Percentiles rank a stretch among this genome's conserved stretches.
These are phyloP conservation scores for Caenorhabditis wallacei DNA, from an alignment of 2,888 invertebrate species.

Conservation along the genomic window DNA sequence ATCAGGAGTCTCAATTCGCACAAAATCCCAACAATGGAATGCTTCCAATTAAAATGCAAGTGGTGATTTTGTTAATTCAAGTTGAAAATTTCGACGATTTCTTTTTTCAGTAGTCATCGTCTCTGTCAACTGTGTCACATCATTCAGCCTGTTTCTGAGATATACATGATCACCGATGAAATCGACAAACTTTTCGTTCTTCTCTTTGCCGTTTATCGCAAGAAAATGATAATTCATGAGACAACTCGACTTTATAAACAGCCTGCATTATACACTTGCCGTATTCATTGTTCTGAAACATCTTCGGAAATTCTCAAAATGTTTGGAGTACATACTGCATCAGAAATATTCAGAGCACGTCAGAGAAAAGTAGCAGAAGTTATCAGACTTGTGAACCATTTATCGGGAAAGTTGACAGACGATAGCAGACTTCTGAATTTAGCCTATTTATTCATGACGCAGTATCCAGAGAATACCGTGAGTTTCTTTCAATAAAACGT, in stretches of 20 bases:
- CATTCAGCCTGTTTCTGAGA: neutral
- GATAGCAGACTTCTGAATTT: neutral
- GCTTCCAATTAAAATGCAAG: conserved; percentile 4
- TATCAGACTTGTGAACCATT: neutral
- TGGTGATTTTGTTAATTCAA: neutral
- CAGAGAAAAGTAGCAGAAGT: conserved; percentile 6
- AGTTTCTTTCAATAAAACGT: neutral
- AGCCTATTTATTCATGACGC: neutral
- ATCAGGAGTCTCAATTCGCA: neutral
- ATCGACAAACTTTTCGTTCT: conserved; percentile 17
- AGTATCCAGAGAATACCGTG: conserved; percentile 4
- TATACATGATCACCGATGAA: neutral
- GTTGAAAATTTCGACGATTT: neutral
- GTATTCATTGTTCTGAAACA: conserved; percentile 4
- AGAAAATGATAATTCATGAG: neutral
- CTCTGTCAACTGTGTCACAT: conserved; percentile 11
- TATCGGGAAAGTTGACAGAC: neutral
- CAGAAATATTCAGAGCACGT: conserved; percentile 2
- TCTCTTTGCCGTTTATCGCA: neutral
- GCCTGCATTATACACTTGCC: neutral
- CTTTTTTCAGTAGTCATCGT: conserved; percentile 26
- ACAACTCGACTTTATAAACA: conserved; percentile 9
- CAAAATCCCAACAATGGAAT: neutral
- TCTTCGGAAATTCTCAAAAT: neutral
- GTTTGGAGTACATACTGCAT: conserved; percentile 4